A percentile compares a stretch with the other conserved stretches of the same genome.
phyloP scores from a whole-genome alignment of 2,888 invertebrate species.

The Caenorhabditis doughertyi region DNA sequence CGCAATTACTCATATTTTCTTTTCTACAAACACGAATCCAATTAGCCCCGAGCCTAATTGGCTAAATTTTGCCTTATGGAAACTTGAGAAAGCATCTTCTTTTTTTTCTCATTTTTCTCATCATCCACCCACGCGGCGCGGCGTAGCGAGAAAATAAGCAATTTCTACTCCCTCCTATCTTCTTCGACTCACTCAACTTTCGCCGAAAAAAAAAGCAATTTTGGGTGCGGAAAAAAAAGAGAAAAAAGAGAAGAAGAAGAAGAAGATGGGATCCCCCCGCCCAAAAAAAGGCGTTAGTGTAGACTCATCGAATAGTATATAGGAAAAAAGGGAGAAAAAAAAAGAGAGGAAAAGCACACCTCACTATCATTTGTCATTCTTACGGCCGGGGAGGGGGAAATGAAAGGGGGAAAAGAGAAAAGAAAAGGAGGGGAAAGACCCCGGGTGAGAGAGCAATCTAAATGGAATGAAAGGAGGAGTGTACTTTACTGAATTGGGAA shows the following conservation, averaged over 20 bases:
- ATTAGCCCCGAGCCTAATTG: conserved; percentile 7
- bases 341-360: neutral
- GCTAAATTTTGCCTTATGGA: conserved; percentile 28
- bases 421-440: neutral
- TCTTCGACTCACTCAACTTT: conserved; percentile 15
- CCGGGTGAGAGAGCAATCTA: conserved; percentile 24
- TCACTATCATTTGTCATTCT: conserved; percentile 45
- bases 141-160: conserved; percentile 9
- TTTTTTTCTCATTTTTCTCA: conserved; percentile 8
- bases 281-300: conserved; percentile 9
- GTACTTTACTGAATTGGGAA: conserved; percentile 24
- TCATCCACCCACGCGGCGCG: conserved; percentile 3
- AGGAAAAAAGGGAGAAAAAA: conserved; percentile 2
- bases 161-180: conserved; percentile 7
- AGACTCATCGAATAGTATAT: neutral
- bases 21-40: neutral
- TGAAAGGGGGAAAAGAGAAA: too few species aligned
- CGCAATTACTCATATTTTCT: neutral
- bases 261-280: conserved; percentile 8
- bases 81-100: conserved; percentile 24
- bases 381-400: conserved; percentile 12
- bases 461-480: conserved; percentile 24
- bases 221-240: conserved; percentile 7
- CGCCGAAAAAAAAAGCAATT: conserved; percentile 22
- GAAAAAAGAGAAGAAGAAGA: neutral